Base-by-base conservation (phyloP, 35 echinoderm and acorn worm genomes). In the Anneissia japonica region DNA sequence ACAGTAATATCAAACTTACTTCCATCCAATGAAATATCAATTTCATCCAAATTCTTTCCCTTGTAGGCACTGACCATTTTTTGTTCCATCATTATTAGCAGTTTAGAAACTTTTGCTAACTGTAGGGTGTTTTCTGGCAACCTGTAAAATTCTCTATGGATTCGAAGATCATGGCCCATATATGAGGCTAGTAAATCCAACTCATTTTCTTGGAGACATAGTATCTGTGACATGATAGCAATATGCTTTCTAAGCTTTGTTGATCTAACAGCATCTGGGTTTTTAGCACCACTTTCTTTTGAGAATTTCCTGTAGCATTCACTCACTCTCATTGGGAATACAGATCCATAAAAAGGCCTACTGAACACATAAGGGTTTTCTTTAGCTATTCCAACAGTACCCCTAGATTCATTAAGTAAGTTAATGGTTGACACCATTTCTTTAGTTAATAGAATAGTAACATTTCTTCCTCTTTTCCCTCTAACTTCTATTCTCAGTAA, bases 51-150 rank as follows among this genome's bases (percentile, higher is more conserved):
- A 0, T 77, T 56, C 31, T 88, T 88, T 34, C 46, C 86, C 37
- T 88, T 34, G 26, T 28, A 81, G 34, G 46, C 43, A 74, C 30
- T 39, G 17, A 76, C 0, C 1, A 17, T 82, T 88, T 77, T 77
- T 30, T 74, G 51, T 37, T 91, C 82, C 82, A 91, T 85, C 76
- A 79, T 55, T 23, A 89, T 21, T 9, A 91, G 89, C 23, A 91
- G 34, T 81, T 86, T 86, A 4, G 40, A 43, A 75, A 75, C 32
- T 75, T 75, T 75, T 28, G 26, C 26, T 33, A 75, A 28, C 32
- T 75, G 73, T 4, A 75, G 73, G 73, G 23, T 75, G 26, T 7
- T 33, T 75, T 75, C 26, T 30, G 73, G 4, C 9, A 75, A 33
- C 26, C 73, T 75, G 73, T 75, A 75, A 75, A 30, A 75, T 26